phyloP scores from a whole-genome alignment of 2,113 vertebrate species.

The Salvelinus alpinus region DNA sequence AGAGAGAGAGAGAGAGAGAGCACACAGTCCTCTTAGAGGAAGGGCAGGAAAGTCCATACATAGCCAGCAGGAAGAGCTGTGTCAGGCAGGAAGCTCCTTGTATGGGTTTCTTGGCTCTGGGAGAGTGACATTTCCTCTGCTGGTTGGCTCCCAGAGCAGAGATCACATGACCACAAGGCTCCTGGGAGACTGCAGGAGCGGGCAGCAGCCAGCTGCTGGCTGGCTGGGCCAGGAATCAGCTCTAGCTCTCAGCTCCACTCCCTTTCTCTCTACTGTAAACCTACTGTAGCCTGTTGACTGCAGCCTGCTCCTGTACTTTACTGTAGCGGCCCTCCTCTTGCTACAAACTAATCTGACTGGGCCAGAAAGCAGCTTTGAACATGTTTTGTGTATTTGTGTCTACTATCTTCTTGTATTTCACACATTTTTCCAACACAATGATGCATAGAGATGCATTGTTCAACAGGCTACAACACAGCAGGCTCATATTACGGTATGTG shows the following conservation, averaged over 20 bases:
- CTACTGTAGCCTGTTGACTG: too few relatives aligned
- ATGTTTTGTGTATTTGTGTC: background rate
- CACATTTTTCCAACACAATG: background rate
- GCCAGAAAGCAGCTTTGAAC: too few relatives aligned
- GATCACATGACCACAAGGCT: slow-evolving; percentile 72
- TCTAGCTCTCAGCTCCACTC: background rate
- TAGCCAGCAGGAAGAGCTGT: slow-evolving; percentile 78
- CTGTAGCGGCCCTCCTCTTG: background rate
- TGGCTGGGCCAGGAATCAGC: slow-evolving; percentile 32
- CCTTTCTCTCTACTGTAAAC: background rate
- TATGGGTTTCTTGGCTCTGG: slow-evolving; percentile 78
- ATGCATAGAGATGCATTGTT: background rate
- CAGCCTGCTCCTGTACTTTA: too few relatives aligned
- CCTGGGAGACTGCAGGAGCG: slow-evolving; percentile 67
- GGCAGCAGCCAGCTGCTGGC: slow-evolving; percentile 28
- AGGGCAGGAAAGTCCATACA: slow-evolving; percentile 81
- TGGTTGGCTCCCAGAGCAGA: slow-evolving; percentile 69
- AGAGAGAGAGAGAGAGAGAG: slow-evolving; percentile 14
- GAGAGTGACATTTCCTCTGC: slow-evolving; percentile 77
- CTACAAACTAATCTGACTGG: background rate
- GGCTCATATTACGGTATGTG: too few relatives aligned
- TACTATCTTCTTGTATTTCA: background rate
- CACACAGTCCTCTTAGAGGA: slow-evolving; percentile 12
- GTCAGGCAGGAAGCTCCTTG: slow-evolving; percentile 79
- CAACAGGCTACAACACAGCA: too few relatives aligned